phyloP scores from a whole-genome alignment of 1,140 invertebrate genomes.

The Papilio xuthus region DNA sequence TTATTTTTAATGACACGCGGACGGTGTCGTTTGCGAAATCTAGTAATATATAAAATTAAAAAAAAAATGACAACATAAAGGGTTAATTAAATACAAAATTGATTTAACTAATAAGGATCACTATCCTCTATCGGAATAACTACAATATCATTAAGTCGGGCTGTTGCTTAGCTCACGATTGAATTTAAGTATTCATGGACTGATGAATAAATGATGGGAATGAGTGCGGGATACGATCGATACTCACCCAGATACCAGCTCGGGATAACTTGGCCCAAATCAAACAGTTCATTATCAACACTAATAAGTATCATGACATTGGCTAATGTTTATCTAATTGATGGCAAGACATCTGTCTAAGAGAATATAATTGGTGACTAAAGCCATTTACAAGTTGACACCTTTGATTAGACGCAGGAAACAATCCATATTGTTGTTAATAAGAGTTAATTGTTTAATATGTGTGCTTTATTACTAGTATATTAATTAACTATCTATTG shows the following conservation, averaged over 20 bases:
- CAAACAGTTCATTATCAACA: conserved; percentile 6
- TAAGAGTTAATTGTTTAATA: neutral
- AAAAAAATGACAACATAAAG: neutral
- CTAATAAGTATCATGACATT: conserved; percentile 26
- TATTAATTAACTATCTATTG: no score
- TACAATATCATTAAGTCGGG: conserved; percentile 67
- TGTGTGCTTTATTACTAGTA: neutral
- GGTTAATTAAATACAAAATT: neutral
- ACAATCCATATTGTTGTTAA: neutral
- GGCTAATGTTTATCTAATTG: conserved; percentile 26
- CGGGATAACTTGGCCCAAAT: conserved; percentile 54
- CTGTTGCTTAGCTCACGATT: conserved; percentile 66
- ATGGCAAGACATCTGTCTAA: conserved; percentile 10
- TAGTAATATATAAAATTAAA: neutral
- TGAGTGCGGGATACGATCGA: conserved; percentile 63
- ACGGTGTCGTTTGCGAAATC: neutral
- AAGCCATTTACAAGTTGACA: neutral
- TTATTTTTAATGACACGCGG: no score
- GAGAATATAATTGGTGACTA: neutral
- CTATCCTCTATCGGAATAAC: conserved; percentile 44
- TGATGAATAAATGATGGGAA: conserved; percentile 74
- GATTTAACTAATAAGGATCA: conserved; percentile 6
- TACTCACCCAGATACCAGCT: conserved; percentile 65
- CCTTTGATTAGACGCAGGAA: neutral
- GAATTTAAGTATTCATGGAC: conserved; percentile 76